Evolutionary conservation across 2,888 invertebrate genomes (phyloP), one percentile per base, ranked within the genome.

Genomic region (Exocentrus adspersus): DNA sequence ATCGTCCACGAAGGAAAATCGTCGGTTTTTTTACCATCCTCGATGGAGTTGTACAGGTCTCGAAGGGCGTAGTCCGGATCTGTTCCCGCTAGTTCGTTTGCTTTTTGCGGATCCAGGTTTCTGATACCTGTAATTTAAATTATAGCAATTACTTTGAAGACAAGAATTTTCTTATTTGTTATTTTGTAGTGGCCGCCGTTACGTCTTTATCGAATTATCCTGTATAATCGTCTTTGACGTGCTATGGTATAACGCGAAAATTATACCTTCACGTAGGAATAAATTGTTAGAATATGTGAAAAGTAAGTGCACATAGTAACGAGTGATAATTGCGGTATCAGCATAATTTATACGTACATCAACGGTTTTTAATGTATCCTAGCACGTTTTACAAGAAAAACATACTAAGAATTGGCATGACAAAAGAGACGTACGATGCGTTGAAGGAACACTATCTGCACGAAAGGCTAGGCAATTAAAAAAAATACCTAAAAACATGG

Each of bases 31-130:
- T 89, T 90, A 48, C 63, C 69, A 6, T 84, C 86, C 1, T 87
- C 89, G 74, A 97, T 96, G 20, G 93, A 88, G 82, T 96, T 94
- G 83, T 91, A 95, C 45, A 97, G 85, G 83, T 97, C 96, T 62
- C 93, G 88, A 65, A 92, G 90, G 17, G 90, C 85, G 79, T 95
- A 95, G 81, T 97, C 96, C 0, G 96, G 95, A 80, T 96, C 94
- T 21, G 86, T 80, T 0, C 89, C 88, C 10, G 90, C 85, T 12
- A 96, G 80, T 62, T 88, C 84, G 2, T 78, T 86, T 2, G 94
- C 94, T 75, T 87, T 86, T 0, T 89, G 87, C 0, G 85, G 87
- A 20, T 85, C 75, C 71, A 96, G 80, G 78, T 93, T 93, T 80
- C 92, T 92, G 67, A 96, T 92, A 32, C 74, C 75, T 75, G 24